Evolutionary conservation across 2,797 vertebrate species (phyloP).

Genomic region (Malacoraja senta): DNA sequence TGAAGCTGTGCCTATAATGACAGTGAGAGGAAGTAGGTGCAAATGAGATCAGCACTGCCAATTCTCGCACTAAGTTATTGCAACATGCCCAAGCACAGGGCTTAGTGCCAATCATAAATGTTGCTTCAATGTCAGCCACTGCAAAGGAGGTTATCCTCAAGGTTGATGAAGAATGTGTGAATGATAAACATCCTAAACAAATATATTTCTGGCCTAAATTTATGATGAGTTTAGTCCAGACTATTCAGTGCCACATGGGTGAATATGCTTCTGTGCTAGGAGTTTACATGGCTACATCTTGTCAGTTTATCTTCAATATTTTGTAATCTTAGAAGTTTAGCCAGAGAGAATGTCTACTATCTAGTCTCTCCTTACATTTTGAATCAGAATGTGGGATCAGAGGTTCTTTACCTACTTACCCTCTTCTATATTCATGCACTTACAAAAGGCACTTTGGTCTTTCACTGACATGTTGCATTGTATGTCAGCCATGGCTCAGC

Average conservation of each 20-base stretch:
- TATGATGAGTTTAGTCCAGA: too few relatives aligned
- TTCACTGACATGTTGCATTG: too few relatives aligned
- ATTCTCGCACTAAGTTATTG: not conserved
- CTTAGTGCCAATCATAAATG: not conserved
- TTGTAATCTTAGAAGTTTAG: not conserved
- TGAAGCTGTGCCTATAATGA: conserved; percentile 31
- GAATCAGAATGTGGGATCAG: not conserved
- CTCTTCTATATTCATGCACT: not conserved
- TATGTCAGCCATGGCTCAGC: not conserved
- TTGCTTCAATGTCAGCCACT: not conserved
- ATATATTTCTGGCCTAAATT: not conserved
- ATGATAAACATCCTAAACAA: not conserved
- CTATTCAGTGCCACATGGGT: not conserved
- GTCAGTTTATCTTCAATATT: not conserved
- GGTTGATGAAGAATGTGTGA: not conserved
- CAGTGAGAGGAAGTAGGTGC: conserved; percentile 25
- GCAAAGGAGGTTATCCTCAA: conserved; percentile 8
- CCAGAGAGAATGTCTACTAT: not conserved
- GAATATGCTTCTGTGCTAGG: not conserved
- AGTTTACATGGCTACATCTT: not conserved
- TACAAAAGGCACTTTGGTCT: not conserved
- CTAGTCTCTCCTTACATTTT: not conserved
- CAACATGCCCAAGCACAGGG: not conserved
- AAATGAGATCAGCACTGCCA: conserved; percentile 33
- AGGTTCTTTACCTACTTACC: not conserved